Base-by-base conservation (phyloP, 1,140 invertebrate genomes). In the Trichonephila clavata region DNA sequence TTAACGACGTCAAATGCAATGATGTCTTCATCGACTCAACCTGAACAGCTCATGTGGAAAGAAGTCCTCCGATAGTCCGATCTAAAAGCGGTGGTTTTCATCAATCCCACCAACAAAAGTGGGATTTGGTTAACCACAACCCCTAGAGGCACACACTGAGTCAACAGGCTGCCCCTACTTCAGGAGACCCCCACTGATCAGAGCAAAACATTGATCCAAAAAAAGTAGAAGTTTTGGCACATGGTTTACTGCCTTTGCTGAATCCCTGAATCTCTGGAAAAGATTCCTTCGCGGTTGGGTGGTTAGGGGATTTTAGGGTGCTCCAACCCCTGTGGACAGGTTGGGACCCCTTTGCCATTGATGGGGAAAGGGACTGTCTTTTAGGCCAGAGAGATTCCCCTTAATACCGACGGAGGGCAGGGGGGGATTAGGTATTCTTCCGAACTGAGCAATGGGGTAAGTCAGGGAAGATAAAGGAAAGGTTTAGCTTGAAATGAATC, bases 71-170 rank as follows among this genome's bases (percentile, higher is more conserved):
- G 3, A 20, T 50, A 83, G 39, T 2, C 20, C 50, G 8, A 20
- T 84, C 20, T 21, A 84, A 80, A 60, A 68, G 50, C 18, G 27
- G 57, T 57, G 88, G 63, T 89, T 77, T 50, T 89, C 50, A 77
- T 20, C 50, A 77, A 84, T 59, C 50, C 83, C n/a, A 59, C 27
- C 90, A 90, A 92, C 90, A 92, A 92, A 65, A 57, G 61, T 84
- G 61, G 90, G 90, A 92, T 92, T 92, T 92, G 90, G 90, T 83
- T 61, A 92, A 84, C 90, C 90, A 65, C 90, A 92, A 65, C 27
- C 86, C 61, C 90, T 32, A 39, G 61, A 68, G 24, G 65, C 65
- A 77, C 63, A 63, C 87, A 83, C 83, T 92, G 90, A 92, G 90
- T 92, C 90, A 92, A 92, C 90, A 92, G 32, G 59, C 59, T 13